Evolutionary conservation across 2,113 vertebrate genomes (phyloP).

Genomic region (Spea multiplicata): DNA sequence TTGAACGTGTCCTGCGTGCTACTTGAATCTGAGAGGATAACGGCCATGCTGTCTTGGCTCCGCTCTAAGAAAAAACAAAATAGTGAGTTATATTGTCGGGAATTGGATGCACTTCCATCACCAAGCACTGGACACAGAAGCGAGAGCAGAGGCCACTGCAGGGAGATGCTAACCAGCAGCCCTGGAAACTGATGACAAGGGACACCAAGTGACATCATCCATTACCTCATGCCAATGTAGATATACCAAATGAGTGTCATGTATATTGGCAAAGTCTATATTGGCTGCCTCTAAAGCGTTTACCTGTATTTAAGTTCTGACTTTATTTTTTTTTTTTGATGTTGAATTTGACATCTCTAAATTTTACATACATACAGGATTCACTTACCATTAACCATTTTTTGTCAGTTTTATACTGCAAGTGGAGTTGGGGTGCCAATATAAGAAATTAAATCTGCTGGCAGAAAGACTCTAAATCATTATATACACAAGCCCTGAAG

Average conservation of each 20-base stretch:
- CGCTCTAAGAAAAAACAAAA: conserved; percentile 73
- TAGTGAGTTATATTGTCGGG: conserved; percentile 46
- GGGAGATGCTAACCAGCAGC: neutral
- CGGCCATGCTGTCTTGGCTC: conserved; percentile 92
- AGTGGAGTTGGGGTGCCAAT: too few species aligned
- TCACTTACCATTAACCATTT: too few species aligned
- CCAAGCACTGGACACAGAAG: conserved; percentile 28
- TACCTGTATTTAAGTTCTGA: too few species aligned
- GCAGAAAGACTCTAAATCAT: too few species aligned
- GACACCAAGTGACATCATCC: conserved; percentile 17
- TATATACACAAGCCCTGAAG: too few species aligned
- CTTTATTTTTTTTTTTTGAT: too few species aligned
- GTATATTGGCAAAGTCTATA: neutral
- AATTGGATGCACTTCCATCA: conserved; percentile 6
- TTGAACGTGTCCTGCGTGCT: conserved; percentile 92
- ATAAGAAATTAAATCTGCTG: too few species aligned
- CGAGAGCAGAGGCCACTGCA: conserved; percentile 8
- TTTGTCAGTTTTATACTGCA: too few species aligned
- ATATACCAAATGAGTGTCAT: neutral
- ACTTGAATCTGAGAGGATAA: conserved; percentile 91
- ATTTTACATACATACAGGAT: too few species aligned
- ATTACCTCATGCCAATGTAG: neutral
- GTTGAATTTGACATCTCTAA: too few species aligned
- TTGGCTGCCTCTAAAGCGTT: too few species aligned
- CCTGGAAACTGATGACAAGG: neutral